Evolutionary conservation across 2,888 invertebrate genomes (phyloP).

Genomic region (Trimorus sp.): DNA sequence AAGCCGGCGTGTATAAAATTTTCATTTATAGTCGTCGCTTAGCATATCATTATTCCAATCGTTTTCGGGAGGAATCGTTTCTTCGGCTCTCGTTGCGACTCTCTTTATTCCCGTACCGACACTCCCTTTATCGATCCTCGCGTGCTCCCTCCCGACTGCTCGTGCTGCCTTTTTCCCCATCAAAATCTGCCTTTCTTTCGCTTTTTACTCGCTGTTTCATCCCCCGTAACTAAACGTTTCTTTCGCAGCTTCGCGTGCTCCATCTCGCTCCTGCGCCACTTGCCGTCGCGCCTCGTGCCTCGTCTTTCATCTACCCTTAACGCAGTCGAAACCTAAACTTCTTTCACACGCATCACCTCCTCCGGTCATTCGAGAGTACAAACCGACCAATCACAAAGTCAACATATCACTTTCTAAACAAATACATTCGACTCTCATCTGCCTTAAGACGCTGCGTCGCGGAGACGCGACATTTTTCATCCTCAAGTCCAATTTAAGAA

Average conservation of each 20-base stretch:
- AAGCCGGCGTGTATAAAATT: conserved; percentile 62
- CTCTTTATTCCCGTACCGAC: conserved; percentile 76
- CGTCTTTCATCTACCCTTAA: conserved; percentile 62
- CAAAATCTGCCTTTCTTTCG: conserved; percentile 59
- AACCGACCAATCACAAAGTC: conserved; percentile 63
- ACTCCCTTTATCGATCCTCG: conserved; percentile 80
- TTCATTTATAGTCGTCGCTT: conserved; percentile 64
- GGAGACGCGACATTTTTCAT: neutral
- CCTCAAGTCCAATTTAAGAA: neutral
- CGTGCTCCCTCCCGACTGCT: conserved; percentile 67
- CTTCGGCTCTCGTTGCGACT: conserved; percentile 68
- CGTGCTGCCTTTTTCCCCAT: conserved; percentile 58
- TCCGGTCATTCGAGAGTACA: conserved; percentile 34
- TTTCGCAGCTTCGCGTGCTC: conserved; percentile 58
- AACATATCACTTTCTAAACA: conserved; percentile 61
- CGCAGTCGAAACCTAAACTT: conserved; percentile 61
- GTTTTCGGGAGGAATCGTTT: conserved; percentile 70
- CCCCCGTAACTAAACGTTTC: conserved; percentile 63
- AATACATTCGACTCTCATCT: conserved; percentile 47
- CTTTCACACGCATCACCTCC: conserved; percentile 63
- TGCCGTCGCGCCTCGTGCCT: conserved; percentile 20
- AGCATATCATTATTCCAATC: conserved; percentile 67
- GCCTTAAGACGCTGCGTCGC: neutral
- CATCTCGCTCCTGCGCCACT: conserved; percentile 32
- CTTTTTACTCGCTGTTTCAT: conserved; percentile 59